A percentile compares a stretch with the other conserved stretches of the same genome.
Conservation (phyloP, 30 jellyfish, hydroid and myxozoan genomes). For the Turritopsis rubra region DNA sequence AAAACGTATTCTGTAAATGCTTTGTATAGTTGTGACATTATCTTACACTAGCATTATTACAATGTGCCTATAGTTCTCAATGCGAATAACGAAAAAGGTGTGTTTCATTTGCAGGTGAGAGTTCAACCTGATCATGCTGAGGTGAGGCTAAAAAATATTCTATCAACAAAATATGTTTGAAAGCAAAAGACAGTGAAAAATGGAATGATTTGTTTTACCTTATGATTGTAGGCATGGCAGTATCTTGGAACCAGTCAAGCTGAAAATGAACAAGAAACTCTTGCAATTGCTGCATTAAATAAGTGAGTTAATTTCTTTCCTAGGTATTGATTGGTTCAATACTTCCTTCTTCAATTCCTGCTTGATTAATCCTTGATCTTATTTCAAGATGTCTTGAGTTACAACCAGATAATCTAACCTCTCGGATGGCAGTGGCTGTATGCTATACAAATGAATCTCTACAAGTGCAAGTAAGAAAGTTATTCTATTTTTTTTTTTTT, state of each 20-base stretch:
- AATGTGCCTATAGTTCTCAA: too few species aligned
- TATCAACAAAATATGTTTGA: too few species aligned
- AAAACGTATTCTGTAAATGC: too few species aligned
- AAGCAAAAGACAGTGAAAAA: too few species aligned
- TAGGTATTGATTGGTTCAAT: not conserved
- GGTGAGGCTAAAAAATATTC: slow-evolving; percentile 14
- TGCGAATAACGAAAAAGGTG: not conserved
- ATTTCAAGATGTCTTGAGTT: slow-evolving; percentile 64
- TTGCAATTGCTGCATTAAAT: slow-evolving; percentile 85
- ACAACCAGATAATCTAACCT: slow-evolving; percentile 82
- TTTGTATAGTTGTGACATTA: too few species aligned
- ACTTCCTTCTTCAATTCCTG: not conserved
- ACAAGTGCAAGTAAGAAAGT: slow-evolving; percentile 55
- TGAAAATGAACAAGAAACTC: slow-evolving; percentile 86
- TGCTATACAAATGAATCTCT: slow-evolving; percentile 92
- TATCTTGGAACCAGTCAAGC: slow-evolving; percentile 98
- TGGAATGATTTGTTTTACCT: too few species aligned
- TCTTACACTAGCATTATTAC: too few species aligned
- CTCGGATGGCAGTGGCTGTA: slow-evolving; percentile 93
- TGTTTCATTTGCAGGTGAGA: slow-evolving; percentile 38
- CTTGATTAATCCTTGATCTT: not conserved
- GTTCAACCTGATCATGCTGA: slow-evolving; percentile 81
- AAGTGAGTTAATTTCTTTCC: slow-evolving; percentile 30
- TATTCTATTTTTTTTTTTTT: too few species aligned
- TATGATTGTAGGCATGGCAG: slow-evolving; percentile 82